Evolutionary conservation across 2,888 invertebrate genomes (phyloP), one percentile per base, ranked within the genome.

Genomic region (Frankliniella intonsa): DNA sequence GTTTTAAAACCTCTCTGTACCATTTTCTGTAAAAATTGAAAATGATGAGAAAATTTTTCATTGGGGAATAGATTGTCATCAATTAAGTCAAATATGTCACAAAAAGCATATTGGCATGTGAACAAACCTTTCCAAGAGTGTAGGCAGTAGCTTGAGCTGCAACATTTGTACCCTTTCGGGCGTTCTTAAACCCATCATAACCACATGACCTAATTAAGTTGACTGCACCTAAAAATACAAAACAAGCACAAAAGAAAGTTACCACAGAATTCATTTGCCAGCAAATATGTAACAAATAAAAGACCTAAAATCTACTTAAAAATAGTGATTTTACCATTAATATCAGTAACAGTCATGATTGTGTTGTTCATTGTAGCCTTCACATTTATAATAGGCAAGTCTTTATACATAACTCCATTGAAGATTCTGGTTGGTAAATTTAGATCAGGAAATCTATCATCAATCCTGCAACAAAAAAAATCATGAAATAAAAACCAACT

Each of bases 141-240:
- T 97, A 92, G 49, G 96, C 98, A 49, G 97, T 95, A 17, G 97
- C 95, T 89, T 99, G 98, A 2, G 97, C 98, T 69, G 98, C 98
- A 86, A 98, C 94, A 87, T 97, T 98, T 8, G 98, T 98, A 84
- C 98, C 98, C 88, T 98, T 98, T 85, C 94, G 93, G 0, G 97
- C 93, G 88, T 98, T 96, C 88, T 97, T 97, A 86, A 97, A 99
- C 9, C 98, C 98, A 87, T 98, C 98, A 85, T 93, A 90, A 0
- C 98, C 97, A 89, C 96, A 94, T 0, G 95, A 94, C 69, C 93
- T 89, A 27, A 92, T 90, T 14, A 94, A 85, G 86, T 93, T 91
- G 0, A 90, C 87, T 8, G 86, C 85, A 83, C 92, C 92, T 91
- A 83, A 83, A 83, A 22, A n/a, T 51, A 14, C 8, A 19, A 27